Conservation (phyloP, 1,140 invertebrate genomes). For the Papilio glaucus region DNA sequence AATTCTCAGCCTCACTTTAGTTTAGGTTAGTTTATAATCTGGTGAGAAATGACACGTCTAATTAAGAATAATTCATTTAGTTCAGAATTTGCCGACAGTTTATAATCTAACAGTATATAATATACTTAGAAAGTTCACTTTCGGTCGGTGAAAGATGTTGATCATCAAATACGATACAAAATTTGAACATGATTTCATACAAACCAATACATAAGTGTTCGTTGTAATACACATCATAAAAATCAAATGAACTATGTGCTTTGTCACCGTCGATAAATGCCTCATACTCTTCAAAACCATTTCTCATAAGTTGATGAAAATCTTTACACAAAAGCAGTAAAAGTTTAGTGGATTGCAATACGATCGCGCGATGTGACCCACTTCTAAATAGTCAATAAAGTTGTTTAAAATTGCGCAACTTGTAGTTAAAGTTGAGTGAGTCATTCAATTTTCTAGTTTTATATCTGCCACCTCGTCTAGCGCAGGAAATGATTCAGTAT, state of each 20-base stretch:
- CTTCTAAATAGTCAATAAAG: constrained; percentile 4
- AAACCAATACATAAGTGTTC: too few relatives aligned
- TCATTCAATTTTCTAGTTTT: constrained; percentile 7
- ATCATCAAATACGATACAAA: too few relatives aligned
- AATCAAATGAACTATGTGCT: not conserved
- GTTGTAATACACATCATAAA: too few relatives aligned
- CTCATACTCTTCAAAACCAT: not conserved
- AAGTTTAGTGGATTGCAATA: constrained; percentile 10
- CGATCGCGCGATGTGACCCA: not conserved
- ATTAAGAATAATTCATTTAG: too few relatives aligned
- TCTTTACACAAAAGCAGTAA: constrained; percentile 8
- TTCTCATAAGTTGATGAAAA: constrained; percentile 1
- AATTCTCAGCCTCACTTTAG: too few relatives aligned
- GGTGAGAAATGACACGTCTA: too few relatives aligned
- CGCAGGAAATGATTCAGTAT: not conserved
- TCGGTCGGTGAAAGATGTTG: too few relatives aligned
- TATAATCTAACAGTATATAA: too few relatives aligned
- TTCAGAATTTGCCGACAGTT: too few relatives aligned
- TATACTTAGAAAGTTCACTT: too few relatives aligned
- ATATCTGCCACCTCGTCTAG: not conserved
- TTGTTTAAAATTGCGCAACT: constrained; percentile 8
- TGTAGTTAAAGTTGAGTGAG: constrained; percentile 8
- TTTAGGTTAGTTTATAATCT: too few relatives aligned
- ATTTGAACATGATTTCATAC: too few relatives aligned
- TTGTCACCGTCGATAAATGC: not conserved